These are phyloP conservation scores for Strix aluco DNA, from an alignment of 2,113 vertebrate species.

Conservation along the genomic window DNA sequence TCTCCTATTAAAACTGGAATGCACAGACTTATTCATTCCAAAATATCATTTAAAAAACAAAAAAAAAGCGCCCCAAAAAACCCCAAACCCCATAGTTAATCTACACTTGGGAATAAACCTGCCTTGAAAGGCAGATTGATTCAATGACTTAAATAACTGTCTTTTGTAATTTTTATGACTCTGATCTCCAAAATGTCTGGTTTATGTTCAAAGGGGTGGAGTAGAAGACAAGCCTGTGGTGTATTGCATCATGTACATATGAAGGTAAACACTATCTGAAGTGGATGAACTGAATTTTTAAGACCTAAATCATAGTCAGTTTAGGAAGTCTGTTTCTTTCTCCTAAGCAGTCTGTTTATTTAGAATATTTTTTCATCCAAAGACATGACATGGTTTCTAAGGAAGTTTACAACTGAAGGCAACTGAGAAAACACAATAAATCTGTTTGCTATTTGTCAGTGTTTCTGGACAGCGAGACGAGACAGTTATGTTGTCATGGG, in stretches of 20 bases:
- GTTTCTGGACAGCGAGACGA: not conserved
- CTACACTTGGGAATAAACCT: not conserved
- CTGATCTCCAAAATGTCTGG: slow-evolving; percentile 14
- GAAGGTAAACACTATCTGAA: slow-evolving; percentile 1
- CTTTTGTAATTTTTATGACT: not conserved
- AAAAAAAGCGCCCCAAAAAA: not conserved
- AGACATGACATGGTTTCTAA: slow-evolving; percentile 32
- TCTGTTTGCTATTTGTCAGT: not conserved
- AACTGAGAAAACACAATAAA: slow-evolving; percentile 24
- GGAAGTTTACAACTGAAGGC: slow-evolving; percentile 12
- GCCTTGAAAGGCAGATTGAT: not conserved
- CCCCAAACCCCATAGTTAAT: not conserved
- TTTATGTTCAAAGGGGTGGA: slow-evolving; percentile 34
- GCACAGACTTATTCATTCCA: not conserved
- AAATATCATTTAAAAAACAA: not conserved
- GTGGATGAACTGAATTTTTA: slow-evolving; percentile 3
- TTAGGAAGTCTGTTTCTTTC: slow-evolving; percentile 25
- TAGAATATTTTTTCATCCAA: slow-evolving; percentile 33
- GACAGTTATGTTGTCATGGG: not conserved
- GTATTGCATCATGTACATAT: not conserved
- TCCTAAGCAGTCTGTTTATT: slow-evolving; percentile 43
- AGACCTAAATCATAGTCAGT: slow-evolving; percentile 7
- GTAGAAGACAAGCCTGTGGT: not conserved
- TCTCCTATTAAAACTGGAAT: not conserved
- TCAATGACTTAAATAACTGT: slow-evolving; percentile 5